phyloP scores from a whole-genome alignment of 2,888 invertebrate species.

The Galeopsomyia nigrocyanea region DNA sequence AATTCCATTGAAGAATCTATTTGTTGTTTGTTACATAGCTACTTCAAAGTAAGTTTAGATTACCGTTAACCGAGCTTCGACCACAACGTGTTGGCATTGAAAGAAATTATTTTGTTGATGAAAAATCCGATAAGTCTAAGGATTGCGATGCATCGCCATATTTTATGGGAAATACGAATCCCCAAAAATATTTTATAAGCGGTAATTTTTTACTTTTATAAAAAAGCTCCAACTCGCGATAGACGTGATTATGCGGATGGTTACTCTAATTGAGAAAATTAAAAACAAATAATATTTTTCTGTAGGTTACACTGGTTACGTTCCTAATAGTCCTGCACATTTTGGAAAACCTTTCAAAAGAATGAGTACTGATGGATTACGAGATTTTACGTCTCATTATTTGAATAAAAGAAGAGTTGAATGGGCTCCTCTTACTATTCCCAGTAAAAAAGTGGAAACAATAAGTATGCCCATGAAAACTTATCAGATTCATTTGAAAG shows the following conservation, averaged over 20 bases:
- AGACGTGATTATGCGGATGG: not conserved
- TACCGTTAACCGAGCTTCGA: slow-evolving; percentile 78
- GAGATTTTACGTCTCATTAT: slow-evolving; percentile 83
- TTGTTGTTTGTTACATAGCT: slow-evolving; percentile 70
- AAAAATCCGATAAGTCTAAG: slow-evolving; percentile 74
- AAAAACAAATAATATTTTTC: not conserved
- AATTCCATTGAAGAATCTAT: not conserved
- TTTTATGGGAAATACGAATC: slow-evolving; percentile 76
- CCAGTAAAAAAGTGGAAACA: slow-evolving; percentile 67
- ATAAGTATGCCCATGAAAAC: slow-evolving; percentile 70
- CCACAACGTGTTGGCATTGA: slow-evolving; percentile 78
- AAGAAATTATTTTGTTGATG: slow-evolving; percentile 72
- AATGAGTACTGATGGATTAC: slow-evolving; percentile 79
- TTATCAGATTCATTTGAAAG: slow-evolving; percentile 79
- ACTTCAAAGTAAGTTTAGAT: slow-evolving; percentile 77
- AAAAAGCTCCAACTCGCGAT: not conserved
- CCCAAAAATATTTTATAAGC: slow-evolving; percentile 76
- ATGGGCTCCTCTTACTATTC: slow-evolving; percentile 81
- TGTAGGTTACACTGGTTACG: slow-evolving; percentile 76
- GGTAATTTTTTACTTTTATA: slow-evolving; percentile 67
- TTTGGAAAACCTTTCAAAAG: slow-evolving; percentile 77
- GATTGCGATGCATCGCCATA: slow-evolving; percentile 75
- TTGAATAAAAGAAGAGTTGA: slow-evolving; percentile 79
- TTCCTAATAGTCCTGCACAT: slow-evolving; percentile 76
- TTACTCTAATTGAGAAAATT: slow-evolving; percentile 16